Percentiles rank a stretch among this genome's conserved stretches.
These are phyloP conservation scores for Glandiceps talaboti DNA, from an alignment of 53 echinoderm and acorn worm species.

Conservation along the genomic window DNA sequence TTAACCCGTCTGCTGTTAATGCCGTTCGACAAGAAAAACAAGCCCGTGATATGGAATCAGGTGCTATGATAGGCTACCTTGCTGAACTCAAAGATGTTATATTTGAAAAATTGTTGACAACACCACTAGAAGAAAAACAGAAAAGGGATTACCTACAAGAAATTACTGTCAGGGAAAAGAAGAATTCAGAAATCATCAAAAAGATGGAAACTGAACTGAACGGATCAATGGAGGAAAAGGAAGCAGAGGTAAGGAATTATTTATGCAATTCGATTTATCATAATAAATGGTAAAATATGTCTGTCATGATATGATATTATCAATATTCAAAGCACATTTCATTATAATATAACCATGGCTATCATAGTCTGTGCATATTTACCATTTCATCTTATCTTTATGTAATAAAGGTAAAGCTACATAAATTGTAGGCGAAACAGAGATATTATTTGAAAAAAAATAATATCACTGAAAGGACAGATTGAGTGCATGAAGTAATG, in stretches of 20 bases:
- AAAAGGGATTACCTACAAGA: slow-evolving; percentile 80
- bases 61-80: slow-evolving; percentile 49
- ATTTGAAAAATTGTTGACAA: slow-evolving; percentile 76
- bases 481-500: too few species aligned
- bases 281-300: too few species aligned
- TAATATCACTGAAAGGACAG: too few species aligned
- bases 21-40: slow-evolving; percentile 44
- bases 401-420: too few species aligned
- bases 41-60: slow-evolving; percentile 51
- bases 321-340: too few species aligned
- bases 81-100: slow-evolving; percentile 77
- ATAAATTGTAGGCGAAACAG: too few species aligned
- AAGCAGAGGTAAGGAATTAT: slow-evolving; percentile 62
- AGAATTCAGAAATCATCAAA: slow-evolving; percentile 86
- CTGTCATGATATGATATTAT: too few species aligned
- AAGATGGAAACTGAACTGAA: slow-evolving; percentile 76
- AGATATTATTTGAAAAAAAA: too few species aligned
- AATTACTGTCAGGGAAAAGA: slow-evolving; percentile 83
- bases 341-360: too few species aligned
- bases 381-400: too few species aligned
- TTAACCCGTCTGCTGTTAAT: slow-evolving; percentile 76
- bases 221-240: slow-evolving; percentile 72
- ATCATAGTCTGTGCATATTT: too few species aligned
- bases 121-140: slow-evolving; percentile 88
- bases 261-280: too few species aligned